A percentile compares a stretch with the other conserved stretches of the same genome.
Conservation (phyloP, 2,113 vertebrate species). For the Cryptomyrus ogoouensis region DNA sequence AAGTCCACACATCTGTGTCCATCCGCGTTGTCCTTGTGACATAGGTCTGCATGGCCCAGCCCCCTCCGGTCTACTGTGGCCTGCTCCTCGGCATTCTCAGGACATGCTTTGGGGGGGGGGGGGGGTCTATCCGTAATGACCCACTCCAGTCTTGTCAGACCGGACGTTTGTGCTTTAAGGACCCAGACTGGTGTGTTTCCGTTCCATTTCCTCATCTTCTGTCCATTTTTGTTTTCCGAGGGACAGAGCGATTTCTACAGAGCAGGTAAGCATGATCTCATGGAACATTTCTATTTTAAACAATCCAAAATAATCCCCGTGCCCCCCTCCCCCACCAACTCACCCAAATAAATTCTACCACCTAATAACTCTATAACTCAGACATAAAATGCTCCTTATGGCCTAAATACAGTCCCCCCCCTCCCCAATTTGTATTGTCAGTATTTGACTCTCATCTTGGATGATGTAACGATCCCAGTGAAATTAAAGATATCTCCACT, state of each 20-base stretch:
- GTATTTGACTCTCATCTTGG: background rate
- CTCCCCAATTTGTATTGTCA: background rate
- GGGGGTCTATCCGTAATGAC: background rate
- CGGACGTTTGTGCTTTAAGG: background rate
- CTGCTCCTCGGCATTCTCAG: background rate
- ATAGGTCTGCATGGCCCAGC: background rate
- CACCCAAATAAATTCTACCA: conserved; percentile 4
- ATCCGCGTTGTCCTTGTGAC: background rate
- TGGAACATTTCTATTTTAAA: background rate
- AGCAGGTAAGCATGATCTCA: conserved; percentile 4
- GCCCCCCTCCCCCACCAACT: background rate
- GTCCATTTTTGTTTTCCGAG: conserved; percentile 14
- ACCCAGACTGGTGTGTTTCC: background rate
- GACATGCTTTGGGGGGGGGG: background rate
- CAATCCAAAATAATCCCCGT: background rate
- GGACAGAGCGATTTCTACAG: conserved; percentile 5
- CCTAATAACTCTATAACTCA: background rate
- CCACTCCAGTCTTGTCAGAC: background rate
- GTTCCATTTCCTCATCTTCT: background rate
- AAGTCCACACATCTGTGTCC: background rate
- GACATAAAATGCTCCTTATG: background rate
- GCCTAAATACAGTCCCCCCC: background rate
- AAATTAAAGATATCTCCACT: background rate
- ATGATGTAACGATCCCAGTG: background rate
- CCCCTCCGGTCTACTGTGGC: background rate